Percentiles rank a stretch among this genome's conserved stretches.
Conservation (phyloP, 2,888 invertebrate species). For the Lomographa bimaculata region DNA sequence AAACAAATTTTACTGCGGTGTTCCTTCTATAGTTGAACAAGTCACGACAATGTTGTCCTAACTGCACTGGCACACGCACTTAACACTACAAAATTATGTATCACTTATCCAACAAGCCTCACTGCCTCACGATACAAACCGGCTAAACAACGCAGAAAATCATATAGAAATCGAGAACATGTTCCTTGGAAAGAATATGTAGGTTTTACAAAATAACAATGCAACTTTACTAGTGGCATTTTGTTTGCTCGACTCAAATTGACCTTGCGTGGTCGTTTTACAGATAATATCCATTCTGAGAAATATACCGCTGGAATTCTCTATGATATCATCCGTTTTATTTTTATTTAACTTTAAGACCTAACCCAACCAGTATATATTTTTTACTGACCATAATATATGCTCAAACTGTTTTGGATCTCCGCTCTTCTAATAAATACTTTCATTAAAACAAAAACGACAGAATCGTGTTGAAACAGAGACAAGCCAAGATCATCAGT, state of each 20-base stretch:
- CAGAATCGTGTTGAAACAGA: constrained; percentile 18
- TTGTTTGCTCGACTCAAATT: constrained; percentile 19
- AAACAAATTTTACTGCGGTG: constrained; percentile 67
- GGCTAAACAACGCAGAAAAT: too few species aligned
- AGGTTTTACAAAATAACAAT: constrained; percentile 22
- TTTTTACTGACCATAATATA: too few species aligned
- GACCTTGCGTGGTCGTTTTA: constrained; percentile 27
- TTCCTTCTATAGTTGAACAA: constrained; percentile 57
- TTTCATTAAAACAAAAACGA: too few species aligned
- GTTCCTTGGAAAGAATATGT: neutral
- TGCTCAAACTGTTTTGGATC: too few species aligned
- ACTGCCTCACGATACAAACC: too few species aligned
- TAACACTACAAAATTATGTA: constrained; percentile 46
- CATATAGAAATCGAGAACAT: constrained; percentile 25
- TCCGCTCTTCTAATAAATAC: too few species aligned
- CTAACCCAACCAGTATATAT: neutral
- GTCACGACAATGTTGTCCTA: constrained; percentile 66
- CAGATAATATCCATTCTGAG: constrained; percentile 24
- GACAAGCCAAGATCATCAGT: constrained; percentile 57
- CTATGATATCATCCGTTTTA: constrained; percentile 22
- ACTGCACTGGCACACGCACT: constrained; percentile 65
- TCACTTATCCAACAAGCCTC: constrained; percentile 30
- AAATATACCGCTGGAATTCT: constrained; percentile 24
- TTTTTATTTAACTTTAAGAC: too few species aligned
- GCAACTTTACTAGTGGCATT: constrained; percentile 25